These are phyloP conservation scores for Phenganax stokvisi DNA, from an alignment of 92 coral and sea anemone species.

Conservation along the genomic window DNA sequence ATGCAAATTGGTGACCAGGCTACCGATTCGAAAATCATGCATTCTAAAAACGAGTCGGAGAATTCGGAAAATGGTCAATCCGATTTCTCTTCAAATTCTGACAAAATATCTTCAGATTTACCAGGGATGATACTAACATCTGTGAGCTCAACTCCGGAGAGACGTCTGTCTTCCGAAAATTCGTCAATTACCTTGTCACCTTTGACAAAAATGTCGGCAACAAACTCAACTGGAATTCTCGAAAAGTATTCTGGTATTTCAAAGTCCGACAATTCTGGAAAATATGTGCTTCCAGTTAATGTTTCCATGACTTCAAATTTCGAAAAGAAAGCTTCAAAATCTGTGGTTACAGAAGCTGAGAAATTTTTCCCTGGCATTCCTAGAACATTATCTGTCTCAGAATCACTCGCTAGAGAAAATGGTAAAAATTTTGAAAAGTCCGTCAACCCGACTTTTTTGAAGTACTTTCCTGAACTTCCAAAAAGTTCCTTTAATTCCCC, in stretches of 20 bases:
- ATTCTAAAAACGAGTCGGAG: neutral
- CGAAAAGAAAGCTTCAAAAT: neutral
- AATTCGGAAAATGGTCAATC: neutral
- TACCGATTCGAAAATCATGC: neutral
- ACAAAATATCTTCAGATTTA: neutral
- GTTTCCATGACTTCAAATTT: neutral
- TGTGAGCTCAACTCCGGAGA: neutral
- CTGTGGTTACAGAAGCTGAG: neutral
- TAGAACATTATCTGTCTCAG: neutral
- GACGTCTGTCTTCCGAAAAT: neutral
- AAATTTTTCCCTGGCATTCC: neutral
- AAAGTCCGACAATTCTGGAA: neutral
- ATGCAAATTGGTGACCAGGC: neutral
- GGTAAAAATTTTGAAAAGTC: conserved; percentile 11
- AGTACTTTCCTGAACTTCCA: conserved; percentile 24
- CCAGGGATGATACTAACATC: neutral
- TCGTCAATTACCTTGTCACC: neutral
- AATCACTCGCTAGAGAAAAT: neutral
- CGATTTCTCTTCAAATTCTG: neutral
- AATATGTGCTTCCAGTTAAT: neutral
- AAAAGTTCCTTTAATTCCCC: conserved; percentile 15
- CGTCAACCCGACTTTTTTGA: conserved; percentile 43
- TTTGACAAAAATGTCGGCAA: neutral
- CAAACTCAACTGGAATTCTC: neutral
- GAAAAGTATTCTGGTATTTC: neutral